phyloP scores from a whole-genome alignment of 2,797 vertebrate species.

The Knipowitschia caucasica region DNA sequence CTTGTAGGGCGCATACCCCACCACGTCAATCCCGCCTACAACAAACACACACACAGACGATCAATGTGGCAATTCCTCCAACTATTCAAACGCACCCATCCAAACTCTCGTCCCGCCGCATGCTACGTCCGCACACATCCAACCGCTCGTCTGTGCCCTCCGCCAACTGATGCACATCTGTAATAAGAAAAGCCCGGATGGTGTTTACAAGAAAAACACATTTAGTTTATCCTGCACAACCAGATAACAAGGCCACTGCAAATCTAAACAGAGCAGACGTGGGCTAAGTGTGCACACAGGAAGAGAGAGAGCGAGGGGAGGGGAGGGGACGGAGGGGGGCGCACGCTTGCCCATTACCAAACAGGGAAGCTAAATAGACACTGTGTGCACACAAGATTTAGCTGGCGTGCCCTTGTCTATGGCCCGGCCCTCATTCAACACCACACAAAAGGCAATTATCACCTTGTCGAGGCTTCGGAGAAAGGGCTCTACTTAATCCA shows the following conservation, averaged over 20 bases:
- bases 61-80: not conserved
- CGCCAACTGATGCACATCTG: slow-evolving; percentile 54
- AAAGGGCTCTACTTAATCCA: slow-evolving; percentile 36
- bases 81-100: slow-evolving; percentile 20
- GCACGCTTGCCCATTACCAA: slow-evolving; percentile 51
- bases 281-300: slow-evolving; percentile 25
- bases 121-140: slow-evolving; percentile 22
- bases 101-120: slow-evolving; percentile 18
- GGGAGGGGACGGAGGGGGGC: slow-evolving; percentile 5
- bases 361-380: slow-evolving; percentile 50
- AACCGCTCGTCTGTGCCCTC: slow-evolving; percentile 19
- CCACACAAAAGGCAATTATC: slow-evolving; percentile 65
- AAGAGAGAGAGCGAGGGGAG: slow-evolving; percentile 30
- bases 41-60: too few relatives aligned
- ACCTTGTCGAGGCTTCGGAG: slow-evolving; percentile 52
- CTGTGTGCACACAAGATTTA: slow-evolving; percentile 47
- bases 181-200: slow-evolving; percentile 54
- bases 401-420: slow-evolving; percentile 62
- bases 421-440: slow-evolving; percentile 38
- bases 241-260: slow-evolving; percentile 52
- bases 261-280: slow-evolving; percentile 39
- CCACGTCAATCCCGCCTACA: too few relatives aligned
- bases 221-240: slow-evolving; percentile 52
- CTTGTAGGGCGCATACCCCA: too few relatives aligned
- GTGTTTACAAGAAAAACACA: slow-evolving; percentile 60